Conservation (phyloP, 2,113 vertebrate genomes). For the Oxyura jamaicensis region DNA sequence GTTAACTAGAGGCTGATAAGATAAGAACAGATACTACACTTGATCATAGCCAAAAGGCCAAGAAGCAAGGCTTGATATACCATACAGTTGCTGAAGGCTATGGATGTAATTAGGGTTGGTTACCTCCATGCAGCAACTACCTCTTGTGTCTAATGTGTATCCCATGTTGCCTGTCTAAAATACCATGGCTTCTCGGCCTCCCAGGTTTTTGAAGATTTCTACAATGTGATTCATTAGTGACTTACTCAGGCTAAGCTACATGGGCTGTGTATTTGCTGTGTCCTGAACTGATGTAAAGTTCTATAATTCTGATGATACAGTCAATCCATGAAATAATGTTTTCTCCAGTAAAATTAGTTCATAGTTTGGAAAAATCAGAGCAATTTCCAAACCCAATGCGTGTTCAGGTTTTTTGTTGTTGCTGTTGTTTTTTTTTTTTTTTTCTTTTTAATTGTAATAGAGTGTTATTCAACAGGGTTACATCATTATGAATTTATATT, state of each 20-base stretch:
- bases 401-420: neutral
- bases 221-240: neutral
- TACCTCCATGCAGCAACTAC: fast-evolving
- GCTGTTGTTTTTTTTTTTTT: too few relatives aligned
- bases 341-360: neutral
- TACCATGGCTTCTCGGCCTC: neutral
- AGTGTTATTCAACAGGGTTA: neutral
- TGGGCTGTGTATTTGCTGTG: neutral
- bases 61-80: neutral
- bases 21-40: too few relatives aligned
- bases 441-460: neutral
- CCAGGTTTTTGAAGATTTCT: neutral
- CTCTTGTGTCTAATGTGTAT: neutral
- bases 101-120: neutral
- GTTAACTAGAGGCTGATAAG: too few relatives aligned
- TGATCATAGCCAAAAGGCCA: too few relatives aligned
- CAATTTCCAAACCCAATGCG: neutral
- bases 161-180: neutral
- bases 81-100: neutral
- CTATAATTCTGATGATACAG: neutral
- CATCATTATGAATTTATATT: neutral
- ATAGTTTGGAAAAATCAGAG: neutral
- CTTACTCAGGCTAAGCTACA: neutral
- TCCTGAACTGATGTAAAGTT: neutral
- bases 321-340: neutral